phyloP scores from a whole-genome alignment of 2,113 vertebrate genomes.

The Poeciliopsis turrubarensis region DNA sequence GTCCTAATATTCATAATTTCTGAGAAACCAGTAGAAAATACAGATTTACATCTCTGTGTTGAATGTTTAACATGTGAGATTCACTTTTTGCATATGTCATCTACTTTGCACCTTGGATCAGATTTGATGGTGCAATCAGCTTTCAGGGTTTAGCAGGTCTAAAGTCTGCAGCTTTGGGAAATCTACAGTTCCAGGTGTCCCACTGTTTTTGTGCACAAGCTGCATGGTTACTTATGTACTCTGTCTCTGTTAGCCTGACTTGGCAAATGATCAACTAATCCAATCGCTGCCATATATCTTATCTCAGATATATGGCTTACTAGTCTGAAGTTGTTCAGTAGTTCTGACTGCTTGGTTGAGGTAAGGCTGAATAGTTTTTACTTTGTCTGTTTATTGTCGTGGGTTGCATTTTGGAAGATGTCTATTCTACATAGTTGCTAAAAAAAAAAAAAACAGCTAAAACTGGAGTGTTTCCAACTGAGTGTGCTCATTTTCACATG shows the following conservation, averaged over 20 bases:
- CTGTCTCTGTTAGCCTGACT: not conserved
- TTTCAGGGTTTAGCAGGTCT: not conserved
- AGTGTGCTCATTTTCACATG: not conserved
- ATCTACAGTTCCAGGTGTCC: not conserved
- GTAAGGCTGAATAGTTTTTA: conserved; percentile 7
- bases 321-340: not conserved
- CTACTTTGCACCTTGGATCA: not conserved
- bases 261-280: not conserved
- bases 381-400: not conserved
- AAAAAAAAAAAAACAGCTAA: no score
- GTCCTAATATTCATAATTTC: not conserved
- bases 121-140: not conserved
- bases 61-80: not conserved
- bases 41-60: not conserved
- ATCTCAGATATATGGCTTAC: no score
- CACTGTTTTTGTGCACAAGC: not conserved
- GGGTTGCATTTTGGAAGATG: not conserved
- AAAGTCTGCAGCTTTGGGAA: not conserved
- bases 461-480: not conserved
- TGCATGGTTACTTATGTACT: not conserved
- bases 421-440: not conserved
- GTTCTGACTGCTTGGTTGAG: not conserved
- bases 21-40: not conserved
- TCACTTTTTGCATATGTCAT: not conserved
- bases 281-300: not conserved